Evolutionary conservation across 2,113 vertebrate genomes (phyloP).

Genomic region (Sterna hirundo): DNA sequence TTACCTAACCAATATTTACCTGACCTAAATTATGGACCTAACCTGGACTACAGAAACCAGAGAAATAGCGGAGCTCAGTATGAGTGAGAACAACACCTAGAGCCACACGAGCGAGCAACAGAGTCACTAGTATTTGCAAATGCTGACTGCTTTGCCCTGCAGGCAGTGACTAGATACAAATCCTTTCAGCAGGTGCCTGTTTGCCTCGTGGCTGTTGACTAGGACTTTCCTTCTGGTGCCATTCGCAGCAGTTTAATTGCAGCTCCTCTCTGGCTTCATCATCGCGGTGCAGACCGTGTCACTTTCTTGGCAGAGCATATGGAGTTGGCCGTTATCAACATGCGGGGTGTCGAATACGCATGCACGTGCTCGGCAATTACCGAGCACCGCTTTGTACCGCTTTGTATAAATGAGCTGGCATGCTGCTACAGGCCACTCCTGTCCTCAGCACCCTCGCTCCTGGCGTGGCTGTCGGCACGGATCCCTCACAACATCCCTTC

Average conservation of each 20-base stretch:
- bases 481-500: background rate
- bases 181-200: background rate
- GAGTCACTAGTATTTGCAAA: background rate
- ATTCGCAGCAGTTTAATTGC: background rate
- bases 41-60: background rate
- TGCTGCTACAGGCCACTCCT: background rate
- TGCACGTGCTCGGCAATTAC: background rate
- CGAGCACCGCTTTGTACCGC: background rate
- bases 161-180: background rate
- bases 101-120: rapidly evolving
- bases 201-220: background rate
- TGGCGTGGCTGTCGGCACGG: background rate
- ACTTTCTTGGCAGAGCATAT: background rate
- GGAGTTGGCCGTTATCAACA: background rate
- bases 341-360: background rate
- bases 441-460: rapidly evolving
- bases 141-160: background rate
- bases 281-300: background rate
- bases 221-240: background rate
- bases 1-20: no score
- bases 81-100: background rate
- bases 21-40: no score
- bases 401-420: background rate
- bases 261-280: background rate
- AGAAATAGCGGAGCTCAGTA: background rate